These are phyloP conservation scores for Pararge aegeria DNA, from an alignment of 1,140 invertebrate species.

Conservation along the genomic window DNA sequence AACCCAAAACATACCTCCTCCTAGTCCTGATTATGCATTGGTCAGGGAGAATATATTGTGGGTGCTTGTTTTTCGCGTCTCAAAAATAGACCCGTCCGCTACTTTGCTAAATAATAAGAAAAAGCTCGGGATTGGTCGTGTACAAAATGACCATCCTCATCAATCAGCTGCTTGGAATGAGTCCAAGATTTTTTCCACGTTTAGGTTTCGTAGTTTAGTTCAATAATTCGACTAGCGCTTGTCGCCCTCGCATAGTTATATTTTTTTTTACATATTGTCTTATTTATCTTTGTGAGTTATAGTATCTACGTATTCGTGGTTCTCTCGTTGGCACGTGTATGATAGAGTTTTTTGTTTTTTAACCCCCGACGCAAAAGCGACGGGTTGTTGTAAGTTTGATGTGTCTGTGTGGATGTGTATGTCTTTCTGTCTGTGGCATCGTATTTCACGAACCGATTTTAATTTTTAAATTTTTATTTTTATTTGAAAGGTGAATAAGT, in stretches of 20 bases:
- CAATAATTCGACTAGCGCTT: conserved; percentile 64
- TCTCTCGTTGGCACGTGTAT: background rate
- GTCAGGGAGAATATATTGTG: background rate
- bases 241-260: conserved; percentile 40
- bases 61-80: conserved; percentile 69
- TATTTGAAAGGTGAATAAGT: too few species aligned
- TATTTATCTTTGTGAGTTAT: conserved; percentile 12
- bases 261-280: conserved; percentile 16
- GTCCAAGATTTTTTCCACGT: conserved; percentile 78
- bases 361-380: too few species aligned
- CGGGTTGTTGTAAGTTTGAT: too few species aligned
- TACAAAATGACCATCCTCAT: conserved; percentile 79
- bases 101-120: conserved; percentile 79
- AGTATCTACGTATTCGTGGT: background rate
- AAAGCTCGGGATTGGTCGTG: conserved; percentile 77
- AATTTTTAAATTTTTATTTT: too few species aligned
- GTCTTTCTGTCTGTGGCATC: too few species aligned
- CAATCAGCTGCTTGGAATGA: conserved; percentile 76
- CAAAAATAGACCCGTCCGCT: conserved; percentile 75
- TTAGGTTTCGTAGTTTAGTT: conserved; percentile 77
- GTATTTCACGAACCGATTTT: too few species aligned
- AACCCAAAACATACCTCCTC: too few species aligned
- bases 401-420: too few species aligned
- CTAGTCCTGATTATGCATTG: too few species aligned
- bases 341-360: background rate